These are phyloP conservation scores for Cephus sareptanus DNA, from an alignment of 2,888 invertebrate genomes.

Conservation along the genomic window DNA sequence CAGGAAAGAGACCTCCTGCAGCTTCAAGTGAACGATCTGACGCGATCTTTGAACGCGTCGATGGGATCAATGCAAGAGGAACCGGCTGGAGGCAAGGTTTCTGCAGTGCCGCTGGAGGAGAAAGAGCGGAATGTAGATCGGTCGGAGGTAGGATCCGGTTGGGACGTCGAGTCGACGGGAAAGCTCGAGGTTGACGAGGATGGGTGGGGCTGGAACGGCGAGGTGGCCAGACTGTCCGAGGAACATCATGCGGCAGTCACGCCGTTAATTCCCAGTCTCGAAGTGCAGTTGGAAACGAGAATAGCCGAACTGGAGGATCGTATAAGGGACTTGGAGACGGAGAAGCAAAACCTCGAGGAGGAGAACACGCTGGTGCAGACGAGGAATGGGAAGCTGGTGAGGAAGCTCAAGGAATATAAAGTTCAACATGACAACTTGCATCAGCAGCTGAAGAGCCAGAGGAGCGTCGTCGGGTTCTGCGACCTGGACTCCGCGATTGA, in stretches of 20 bases:
- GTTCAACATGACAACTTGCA: constrained; percentile 72
- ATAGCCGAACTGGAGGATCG: constrained; percentile 71
- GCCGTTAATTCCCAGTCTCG: constrained; percentile 37
- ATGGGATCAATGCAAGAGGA: constrained; percentile 20
- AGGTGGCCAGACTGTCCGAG: constrained; percentile 68
- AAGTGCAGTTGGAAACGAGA: constrained; percentile 59
- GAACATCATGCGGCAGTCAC: constrained; percentile 55
- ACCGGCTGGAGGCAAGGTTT: too few species aligned
- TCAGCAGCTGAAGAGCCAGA: constrained; percentile 69
- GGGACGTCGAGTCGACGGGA: constrained; percentile 53
- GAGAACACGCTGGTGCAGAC: constrained; percentile 76
- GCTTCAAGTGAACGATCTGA: constrained; percentile 46
- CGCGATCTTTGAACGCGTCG: constrained; percentile 36
- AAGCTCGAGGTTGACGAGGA: constrained; percentile 68
- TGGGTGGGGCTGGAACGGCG: constrained; percentile 73
- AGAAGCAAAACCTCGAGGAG: constrained; percentile 70
- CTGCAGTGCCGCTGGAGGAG: neutral
- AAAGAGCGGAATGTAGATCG: constrained; percentile 10
- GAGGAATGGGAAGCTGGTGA: constrained; percentile 82
- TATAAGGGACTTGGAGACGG: constrained; percentile 71
- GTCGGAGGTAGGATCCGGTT: constrained; percentile 68
- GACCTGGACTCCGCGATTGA: constrained; percentile 83
- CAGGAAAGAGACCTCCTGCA: constrained; percentile 48
- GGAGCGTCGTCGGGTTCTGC: constrained; percentile 69
- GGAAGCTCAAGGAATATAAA: constrained; percentile 88